Evolutionary conservation across 2,888 invertebrate genomes (phyloP).

Genomic region (Mylabris sibirica): DNA sequence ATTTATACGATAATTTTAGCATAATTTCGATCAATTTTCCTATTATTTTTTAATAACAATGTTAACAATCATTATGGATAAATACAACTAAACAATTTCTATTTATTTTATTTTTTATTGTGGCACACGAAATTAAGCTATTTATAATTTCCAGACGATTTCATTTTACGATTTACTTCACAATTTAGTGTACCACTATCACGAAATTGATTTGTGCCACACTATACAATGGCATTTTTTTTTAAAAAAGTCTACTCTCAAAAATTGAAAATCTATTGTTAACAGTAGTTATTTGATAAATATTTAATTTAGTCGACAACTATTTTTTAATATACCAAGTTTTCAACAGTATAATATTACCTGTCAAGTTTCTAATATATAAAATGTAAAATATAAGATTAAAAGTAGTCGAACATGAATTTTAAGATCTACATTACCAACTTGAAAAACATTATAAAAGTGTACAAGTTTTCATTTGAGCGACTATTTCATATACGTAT

Average conservation of each 20-base stretch:
- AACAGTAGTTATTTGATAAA: neutral
- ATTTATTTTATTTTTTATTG: conserved; percentile 33
- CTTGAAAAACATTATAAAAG: conserved; percentile 47
- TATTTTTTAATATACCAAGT: conserved; percentile 30
- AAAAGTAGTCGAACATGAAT: conserved; percentile 39
- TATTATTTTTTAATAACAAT: neutral
- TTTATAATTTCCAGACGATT: conserved; percentile 52
- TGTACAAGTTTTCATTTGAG: conserved; percentile 51
- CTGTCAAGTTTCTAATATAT: conserved; percentile 29
- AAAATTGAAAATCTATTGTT: conserved; percentile 4
- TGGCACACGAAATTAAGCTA: conserved; percentile 49
- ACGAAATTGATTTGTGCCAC: conserved; percentile 31
- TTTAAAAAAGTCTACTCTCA: neutral
- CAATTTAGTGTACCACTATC: conserved; percentile 33
- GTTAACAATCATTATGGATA: no score
- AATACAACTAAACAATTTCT: neutral
- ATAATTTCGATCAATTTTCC: no score
- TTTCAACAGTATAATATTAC: conserved; percentile 27
- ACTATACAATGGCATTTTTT: neutral
- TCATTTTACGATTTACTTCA: conserved; percentile 45
- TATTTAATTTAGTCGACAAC: conserved; percentile 5
- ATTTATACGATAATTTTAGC: neutral
- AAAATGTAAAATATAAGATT: conserved; percentile 39
- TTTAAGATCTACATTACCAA: conserved; percentile 45
- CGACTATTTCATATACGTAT: conserved; percentile 57